Evolutionary conservation across 2,797 vertebrate genomes (phyloP), one percentile per base, ranked within the genome.

Genomic region (Synanceia verrucosa): DNA sequence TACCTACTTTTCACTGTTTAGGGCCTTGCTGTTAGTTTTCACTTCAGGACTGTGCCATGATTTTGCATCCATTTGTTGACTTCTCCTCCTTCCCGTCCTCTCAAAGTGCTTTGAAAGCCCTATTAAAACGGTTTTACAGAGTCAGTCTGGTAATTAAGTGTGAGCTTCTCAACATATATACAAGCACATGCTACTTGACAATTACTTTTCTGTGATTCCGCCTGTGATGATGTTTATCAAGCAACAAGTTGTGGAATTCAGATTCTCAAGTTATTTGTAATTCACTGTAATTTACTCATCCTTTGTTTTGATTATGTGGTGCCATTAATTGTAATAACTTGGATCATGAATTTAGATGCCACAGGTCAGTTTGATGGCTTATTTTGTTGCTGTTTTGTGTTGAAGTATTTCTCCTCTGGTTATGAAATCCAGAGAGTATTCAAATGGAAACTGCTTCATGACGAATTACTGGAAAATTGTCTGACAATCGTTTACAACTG

Each of bases 1-100:
- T 92, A 91, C 78, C 76, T 68, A 72, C 84, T 88, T 91, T 89
- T 87, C 82, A 70, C 86, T 85, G 64, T 70, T 74, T 23, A 33
- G 56, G 51, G 48, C 31, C 13, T 47, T 34, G 47, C 56, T 76
- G 77, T 89, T 79, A 74, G 71, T 65, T 58, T 29, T 61, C 31
- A 9, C 65, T 33, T 63, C 37, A 70, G 68, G 24, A 47, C 50
- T 41, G 33, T 5, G 48, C 9, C 24, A 12, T 55, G 69, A 28
- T 66, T 81, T 63, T 29, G 19, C 41, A 19, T 41, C 33, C 52
- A 31, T 65, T 59, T 58, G 60, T 69, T 58, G 31, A 64, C 73
- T 65, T 70, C 12, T 61, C 4, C 34, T 29, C 28, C 34, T 33
- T 10, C 5, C 53, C 21, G 23, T n/a, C 55, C 29, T 29, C 23